Evolutionary conservation across 2,888 invertebrate genomes (phyloP).

Genomic region (Sericinus montela): DNA sequence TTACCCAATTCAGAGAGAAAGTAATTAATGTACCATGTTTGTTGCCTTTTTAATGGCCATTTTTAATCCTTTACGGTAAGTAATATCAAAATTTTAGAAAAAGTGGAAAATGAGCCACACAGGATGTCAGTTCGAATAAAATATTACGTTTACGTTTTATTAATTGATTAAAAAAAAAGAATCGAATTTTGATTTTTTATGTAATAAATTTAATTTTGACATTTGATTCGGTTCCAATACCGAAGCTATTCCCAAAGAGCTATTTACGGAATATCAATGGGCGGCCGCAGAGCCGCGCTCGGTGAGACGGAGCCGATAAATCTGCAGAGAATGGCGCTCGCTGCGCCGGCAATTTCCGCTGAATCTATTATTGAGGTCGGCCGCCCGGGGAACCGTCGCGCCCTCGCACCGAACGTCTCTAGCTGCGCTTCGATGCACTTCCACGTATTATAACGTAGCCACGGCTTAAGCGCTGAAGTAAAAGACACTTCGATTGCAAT

Average conservation of each 20-base stretch:
- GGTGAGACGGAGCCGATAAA: neutral
- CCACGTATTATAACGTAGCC: neutral
- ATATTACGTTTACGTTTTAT: no score
- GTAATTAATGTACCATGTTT: no score
- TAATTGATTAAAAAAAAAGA: no score
- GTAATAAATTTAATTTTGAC: slow-evolving; percentile 2
- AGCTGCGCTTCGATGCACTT: neutral
- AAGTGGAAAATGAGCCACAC: no score
- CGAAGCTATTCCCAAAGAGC: slow-evolving; percentile 3
- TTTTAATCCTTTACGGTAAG: no score
- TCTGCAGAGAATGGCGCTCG: slow-evolving; percentile 6
- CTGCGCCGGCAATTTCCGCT: slow-evolving; percentile 9
- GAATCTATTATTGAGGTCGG: slow-evolving; percentile 10
- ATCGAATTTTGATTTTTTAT: no score
- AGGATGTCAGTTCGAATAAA: no score
- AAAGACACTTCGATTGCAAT: neutral
- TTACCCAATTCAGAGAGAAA: no score
- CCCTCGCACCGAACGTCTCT: neutral
- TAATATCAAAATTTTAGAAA: no score
- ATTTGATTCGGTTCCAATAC: slow-evolving; percentile 9
- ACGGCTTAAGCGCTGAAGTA: neutral
- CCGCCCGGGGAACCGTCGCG: slow-evolving; percentile 1
- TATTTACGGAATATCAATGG: slow-evolving; percentile 6
- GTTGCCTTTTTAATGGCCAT: no score
- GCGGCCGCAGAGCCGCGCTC: neutral